Evolutionary conservation across 2,797 vertebrate species (phyloP), one percentile per base, ranked within the genome.

Genomic region (Phrynocephalus forsythii): DNA sequence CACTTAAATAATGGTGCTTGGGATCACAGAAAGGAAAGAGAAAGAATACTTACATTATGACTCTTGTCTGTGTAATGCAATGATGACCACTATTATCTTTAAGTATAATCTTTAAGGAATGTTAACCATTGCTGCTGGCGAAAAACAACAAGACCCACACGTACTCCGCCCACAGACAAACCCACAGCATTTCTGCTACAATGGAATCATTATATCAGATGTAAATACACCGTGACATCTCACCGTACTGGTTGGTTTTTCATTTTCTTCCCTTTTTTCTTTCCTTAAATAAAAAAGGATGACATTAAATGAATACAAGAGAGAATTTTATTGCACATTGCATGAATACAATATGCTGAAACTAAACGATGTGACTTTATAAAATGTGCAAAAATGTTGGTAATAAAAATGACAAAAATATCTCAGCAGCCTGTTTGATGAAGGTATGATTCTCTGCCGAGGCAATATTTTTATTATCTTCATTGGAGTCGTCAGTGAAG

Each of bases 341-440:
- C 87, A 88, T 3, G 6, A 75, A 79, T 20, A 10, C 50, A 66
- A 66, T 90, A 76, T 93, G 94, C 91, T 84, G 50, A 85, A 56
- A 79, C 77, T 22, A 48, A 26, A 89, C 83, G 3, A 68, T 84
- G 73, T 86, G 80, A 92, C 18, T 77, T 82, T 84, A 91, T 50
- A 81, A 93, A 93, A 94, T 91, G 66, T 88, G 79, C 86, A 92
- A 94, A 81, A 93, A 84, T 94, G 82, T 85, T 95, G 73, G 90
- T 92, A 94, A 90, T 82, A 67, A 92, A 93, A 28, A 68, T 0
- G 2, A 90, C 81, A 28, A 78, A 44, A 85, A 79, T 88, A 48
- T 75, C 77, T 77, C 69, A 86, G 71, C 82, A 67, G 56, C 60
- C 13, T 76, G 15, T 85, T 48, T 87, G 89, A 85, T 1, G 0